phyloP scores from a whole-genome alignment of 2,888 invertebrate genomes.

The Campopleginae sp. region DNA sequence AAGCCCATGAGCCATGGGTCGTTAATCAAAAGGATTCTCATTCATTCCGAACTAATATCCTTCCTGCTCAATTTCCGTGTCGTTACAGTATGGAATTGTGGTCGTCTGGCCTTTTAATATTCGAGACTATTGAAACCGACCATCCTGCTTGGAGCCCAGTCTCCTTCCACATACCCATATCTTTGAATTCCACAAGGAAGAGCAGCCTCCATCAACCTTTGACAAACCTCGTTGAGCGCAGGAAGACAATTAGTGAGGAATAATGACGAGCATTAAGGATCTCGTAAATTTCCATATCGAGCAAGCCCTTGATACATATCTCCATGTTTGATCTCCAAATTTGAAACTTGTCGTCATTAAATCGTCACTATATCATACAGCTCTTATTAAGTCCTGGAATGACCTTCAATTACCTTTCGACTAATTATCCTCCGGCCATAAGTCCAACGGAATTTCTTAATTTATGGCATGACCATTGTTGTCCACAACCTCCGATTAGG shows the following conservation, averaged over 20 bases:
- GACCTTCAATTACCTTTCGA: background rate
- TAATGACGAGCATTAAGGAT: background rate
- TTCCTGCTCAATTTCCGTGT: slow-evolving; percentile 63
- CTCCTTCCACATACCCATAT: background rate
- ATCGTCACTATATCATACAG: background rate
- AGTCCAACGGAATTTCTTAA: background rate
- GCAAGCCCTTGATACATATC: background rate
- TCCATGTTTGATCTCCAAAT: background rate
- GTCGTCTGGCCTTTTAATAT: slow-evolving; percentile 54
- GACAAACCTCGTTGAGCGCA: background rate
- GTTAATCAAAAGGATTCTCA: slow-evolving; percentile 64
- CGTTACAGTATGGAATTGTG: slow-evolving; percentile 27
- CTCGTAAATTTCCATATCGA: background rate
- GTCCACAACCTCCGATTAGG: background rate
- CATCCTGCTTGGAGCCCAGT: background rate
- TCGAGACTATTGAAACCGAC: slow-evolving; percentile 39
- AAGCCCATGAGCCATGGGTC: slow-evolving; percentile 40
- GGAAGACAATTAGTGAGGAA: background rate
- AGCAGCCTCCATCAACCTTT: slow-evolving; percentile 5
- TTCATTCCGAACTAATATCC: slow-evolving; percentile 65
- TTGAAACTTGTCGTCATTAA: background rate
- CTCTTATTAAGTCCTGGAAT: background rate
- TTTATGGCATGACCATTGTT: background rate
- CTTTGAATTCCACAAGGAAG: slow-evolving; percentile 5
- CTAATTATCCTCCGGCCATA: background rate